A percentile compares a stretch with the other conserved stretches of the same genome.
Evolutionary conservation across 92 coral and sea anemone species (phyloP).

Genomic region (Heliopora coerulea): DNA sequence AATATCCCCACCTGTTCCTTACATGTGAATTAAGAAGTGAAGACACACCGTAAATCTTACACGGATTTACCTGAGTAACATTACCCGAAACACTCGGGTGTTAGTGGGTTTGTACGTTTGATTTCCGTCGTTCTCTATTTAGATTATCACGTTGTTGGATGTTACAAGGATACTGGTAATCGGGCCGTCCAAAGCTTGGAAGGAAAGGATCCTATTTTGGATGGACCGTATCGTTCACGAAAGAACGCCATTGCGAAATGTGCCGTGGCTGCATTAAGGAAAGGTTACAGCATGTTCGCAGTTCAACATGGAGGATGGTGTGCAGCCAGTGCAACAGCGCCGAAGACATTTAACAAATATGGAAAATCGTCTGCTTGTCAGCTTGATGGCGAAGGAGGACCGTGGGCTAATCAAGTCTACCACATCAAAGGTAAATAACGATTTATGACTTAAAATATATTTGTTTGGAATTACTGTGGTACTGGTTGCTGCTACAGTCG

Average conservation of each 20-base stretch:
- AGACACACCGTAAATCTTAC: too few species aligned
- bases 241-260: constrained; percentile 35
- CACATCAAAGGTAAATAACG: constrained; percentile 39
- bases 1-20: too few species aligned
- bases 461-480: too few species aligned
- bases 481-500: too few species aligned
- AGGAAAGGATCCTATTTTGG: background rate
- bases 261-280: constrained; percentile 20
- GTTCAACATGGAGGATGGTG: constrained; percentile 44
- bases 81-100: too few species aligned
- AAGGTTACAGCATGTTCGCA: constrained; percentile 42
- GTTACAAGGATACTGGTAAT: constrained; percentile 22
- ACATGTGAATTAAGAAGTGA: too few species aligned
- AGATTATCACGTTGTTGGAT: too few species aligned
- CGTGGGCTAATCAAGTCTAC: constrained; percentile 45
- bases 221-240: constrained; percentile 15
- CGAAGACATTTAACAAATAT: constrained; percentile 41
- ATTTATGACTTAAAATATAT: too few species aligned
- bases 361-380: constrained; percentile 24
- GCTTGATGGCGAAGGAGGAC: constrained; percentile 41
- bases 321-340: constrained; percentile 36
- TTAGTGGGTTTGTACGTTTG: too few species aligned
- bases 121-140: too few species aligned
- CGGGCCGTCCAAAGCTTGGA: constrained; percentile 36
- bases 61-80: too few species aligned